Evolutionary conservation across 2,113 vertebrate species (phyloP), one percentile per base, ranked within the genome.

Genomic region (Periophthalmus modestus): DNA sequence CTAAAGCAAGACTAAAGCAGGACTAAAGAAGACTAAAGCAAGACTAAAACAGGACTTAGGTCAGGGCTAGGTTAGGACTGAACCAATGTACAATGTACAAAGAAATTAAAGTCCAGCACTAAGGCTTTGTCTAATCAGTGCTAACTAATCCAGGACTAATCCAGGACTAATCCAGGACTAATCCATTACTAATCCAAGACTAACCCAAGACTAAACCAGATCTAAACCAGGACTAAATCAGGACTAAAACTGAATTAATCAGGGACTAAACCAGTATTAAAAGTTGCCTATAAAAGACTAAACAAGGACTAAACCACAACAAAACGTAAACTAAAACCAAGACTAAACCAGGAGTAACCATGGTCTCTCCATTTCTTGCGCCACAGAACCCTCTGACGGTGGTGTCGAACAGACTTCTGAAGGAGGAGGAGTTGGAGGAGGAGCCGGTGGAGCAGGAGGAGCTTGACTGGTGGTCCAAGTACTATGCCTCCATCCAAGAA

Each of bases 401-500:
- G 82, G 80, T 93, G 55, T 74, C 71, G 5, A 89, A 72, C 33
- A 92, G 1, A 21, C 18, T 65, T 19, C 16, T 83, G 11, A 82
- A 84, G 11, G 82, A 85, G 1, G 92, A 94, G 58, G 94, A 93
- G 72, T 91, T 97, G 21, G 94, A 96, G 82, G 95, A 97, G 83
- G 96, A 97, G 65, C 85, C 91, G 2, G 95, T 94, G 18, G 96
- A 99, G 59, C 83, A 93, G 11, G 95, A 96, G 73, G 96, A 98
- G 82, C 79, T 99, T 54, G 96, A 99, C 86, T 99, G 97, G 98
- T 98, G 98, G 97, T 97, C 97, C 21, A 99, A 97, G 82, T 98
- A 98, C 82, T 97, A 97, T 0, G 92, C 94, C 2, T 98, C 96
- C 0, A 59, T 98, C 79, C 94, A 95, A 78, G 96, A 97, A 74